A percentile compares a stretch with the other conserved stretches of the same genome.
Conservation (phyloP, 2,113 vertebrate genomes). For the Reinhardtius hippoglossoides region DNA sequence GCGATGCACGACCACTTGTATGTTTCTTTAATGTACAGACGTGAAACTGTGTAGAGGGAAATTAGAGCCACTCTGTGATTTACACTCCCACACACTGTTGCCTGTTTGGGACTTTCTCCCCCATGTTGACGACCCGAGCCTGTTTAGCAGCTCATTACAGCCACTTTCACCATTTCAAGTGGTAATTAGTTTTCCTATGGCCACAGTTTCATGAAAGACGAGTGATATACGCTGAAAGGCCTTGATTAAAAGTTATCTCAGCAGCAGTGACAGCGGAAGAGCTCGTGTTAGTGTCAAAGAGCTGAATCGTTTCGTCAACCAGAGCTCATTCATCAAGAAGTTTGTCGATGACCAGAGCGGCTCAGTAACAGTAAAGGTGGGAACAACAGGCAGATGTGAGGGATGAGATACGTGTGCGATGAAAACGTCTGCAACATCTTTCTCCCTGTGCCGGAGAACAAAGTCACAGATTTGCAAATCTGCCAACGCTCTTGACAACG, state of each 20-base stretch:
- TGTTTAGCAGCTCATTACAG: constrained; percentile 60
- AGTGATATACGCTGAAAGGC: constrained; percentile 33
- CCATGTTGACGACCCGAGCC: constrained; percentile 36
- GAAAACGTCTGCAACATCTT: constrained; percentile 29
- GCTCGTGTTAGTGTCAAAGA: constrained; percentile 16
- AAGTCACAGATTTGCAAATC: constrained; percentile 55
- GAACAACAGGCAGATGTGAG: not conserved
- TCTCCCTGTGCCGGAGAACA: constrained; percentile 44
- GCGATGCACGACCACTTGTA: constrained; percentile 17
- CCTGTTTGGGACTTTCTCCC: constrained; percentile 48
- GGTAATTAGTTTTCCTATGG: constrained; percentile 53
- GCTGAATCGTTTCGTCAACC: constrained; percentile 27
- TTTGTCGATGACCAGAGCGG: not conserved
- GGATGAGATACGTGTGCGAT: constrained; percentile 1
- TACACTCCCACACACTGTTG: constrained; percentile 62
- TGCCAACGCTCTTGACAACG: constrained; percentile 52
- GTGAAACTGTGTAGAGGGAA: constrained; percentile 41
- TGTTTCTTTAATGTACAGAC: constrained; percentile 47
- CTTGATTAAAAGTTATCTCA: constrained; percentile 49
- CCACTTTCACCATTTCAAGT: constrained; percentile 56
- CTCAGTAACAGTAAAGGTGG: constrained; percentile 16
- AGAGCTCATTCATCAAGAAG: constrained; percentile 27
- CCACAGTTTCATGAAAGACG: constrained; percentile 40
- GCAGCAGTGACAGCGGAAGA: constrained; percentile 6
- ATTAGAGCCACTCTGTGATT: constrained; percentile 62